Conservation (phyloP, 2,113 vertebrate genomes). For the Oceanodroma tethys region DNA sequence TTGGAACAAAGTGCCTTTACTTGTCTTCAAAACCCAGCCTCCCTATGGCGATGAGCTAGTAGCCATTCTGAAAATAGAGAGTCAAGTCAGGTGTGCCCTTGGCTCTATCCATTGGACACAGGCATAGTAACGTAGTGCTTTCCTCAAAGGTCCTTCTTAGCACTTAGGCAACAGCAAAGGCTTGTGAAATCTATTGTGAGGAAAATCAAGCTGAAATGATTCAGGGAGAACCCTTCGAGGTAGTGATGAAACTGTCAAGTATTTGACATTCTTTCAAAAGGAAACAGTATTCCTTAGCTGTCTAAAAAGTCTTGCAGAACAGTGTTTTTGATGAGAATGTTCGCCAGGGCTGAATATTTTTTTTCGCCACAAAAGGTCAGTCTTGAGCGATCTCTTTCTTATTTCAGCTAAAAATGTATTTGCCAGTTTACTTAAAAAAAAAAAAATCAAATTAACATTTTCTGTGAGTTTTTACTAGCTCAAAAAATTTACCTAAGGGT, state of each 20-base stretch:
- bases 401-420: background rate
- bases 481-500: background rate
- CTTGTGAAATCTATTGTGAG: background rate
- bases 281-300: background rate
- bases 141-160: background rate
- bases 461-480: background rate
- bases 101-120: background rate
- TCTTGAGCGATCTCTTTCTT: background rate
- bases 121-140: no score
- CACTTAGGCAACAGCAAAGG: background rate
- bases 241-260: background rate
- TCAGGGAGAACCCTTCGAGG: background rate
- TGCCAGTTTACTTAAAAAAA: background rate
- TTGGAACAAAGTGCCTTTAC: background rate
- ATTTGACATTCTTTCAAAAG: background rate
- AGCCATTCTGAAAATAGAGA: background rate
- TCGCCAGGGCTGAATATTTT: background rate
- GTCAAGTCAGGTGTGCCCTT: background rate
- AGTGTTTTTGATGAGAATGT: background rate
- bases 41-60: background rate
- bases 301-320: background rate
- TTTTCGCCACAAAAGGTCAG: background rate
- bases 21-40: background rate
- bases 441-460: background rate
- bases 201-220: background rate